A percentile compares a stretch with the other conserved stretches of the same genome.
These are phyloP conservation scores for Zelleria hepariella DNA, from an alignment of 2,888 invertebrate species.

Conservation along the genomic window DNA sequence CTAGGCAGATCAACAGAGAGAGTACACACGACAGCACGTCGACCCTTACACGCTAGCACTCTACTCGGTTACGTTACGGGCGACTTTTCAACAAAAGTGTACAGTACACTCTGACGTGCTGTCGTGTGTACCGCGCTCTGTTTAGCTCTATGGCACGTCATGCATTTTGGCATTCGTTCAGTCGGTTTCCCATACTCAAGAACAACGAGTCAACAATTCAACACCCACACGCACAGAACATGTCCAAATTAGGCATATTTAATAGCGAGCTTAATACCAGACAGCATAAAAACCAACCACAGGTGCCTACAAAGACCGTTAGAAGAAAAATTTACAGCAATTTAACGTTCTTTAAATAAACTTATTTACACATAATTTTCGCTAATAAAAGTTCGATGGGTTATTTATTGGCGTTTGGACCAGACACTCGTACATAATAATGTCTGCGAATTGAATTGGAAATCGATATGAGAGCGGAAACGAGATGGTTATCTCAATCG, in stretches of 20 bases:
- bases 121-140: too few species aligned
- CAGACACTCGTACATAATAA: not conserved
- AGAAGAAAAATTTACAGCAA: not conserved
- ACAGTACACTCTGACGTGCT: too few species aligned
- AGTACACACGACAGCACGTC: too few species aligned
- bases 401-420: not conserved
- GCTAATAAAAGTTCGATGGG: not conserved
- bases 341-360: not conserved
- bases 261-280: not conserved
- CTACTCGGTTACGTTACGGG: too few species aligned
- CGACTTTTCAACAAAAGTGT: too few species aligned
- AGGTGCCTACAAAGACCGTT: not conserved
- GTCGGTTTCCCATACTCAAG: not conserved
- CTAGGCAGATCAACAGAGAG: too few species aligned
- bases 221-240: slow-evolving; percentile 2
- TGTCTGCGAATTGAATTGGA: not conserved
- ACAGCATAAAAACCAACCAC: not conserved
- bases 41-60: too few species aligned
- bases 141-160: too few species aligned
- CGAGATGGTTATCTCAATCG: not conserved
- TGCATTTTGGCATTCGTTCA: too few species aligned
- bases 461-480: not conserved
- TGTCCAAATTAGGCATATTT: slow-evolving; percentile 2
- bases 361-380: not conserved
- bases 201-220: not conserved